A percentile compares a stretch with the other conserved stretches of the same genome.
Conservation (phyloP, 2,797 vertebrate species). For the Myotis daubentonii region DNA sequence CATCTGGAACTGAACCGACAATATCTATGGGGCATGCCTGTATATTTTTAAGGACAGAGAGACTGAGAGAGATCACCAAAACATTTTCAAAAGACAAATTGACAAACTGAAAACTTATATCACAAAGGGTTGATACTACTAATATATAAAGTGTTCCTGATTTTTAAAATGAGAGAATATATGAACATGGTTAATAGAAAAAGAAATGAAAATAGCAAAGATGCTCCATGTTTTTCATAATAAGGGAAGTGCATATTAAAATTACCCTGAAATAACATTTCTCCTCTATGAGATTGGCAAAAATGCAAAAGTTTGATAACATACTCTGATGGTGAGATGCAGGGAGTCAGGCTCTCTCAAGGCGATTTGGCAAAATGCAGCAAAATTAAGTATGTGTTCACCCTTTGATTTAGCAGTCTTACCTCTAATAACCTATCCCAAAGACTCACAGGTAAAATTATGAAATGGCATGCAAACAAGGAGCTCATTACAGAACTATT, state of each 20-base stretch:
- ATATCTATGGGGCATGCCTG: background rate
- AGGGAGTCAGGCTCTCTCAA: background rate
- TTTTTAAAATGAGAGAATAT: background rate
- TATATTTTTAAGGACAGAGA: background rate
- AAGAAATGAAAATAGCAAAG: slow-evolving; percentile 18
- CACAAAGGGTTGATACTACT: background rate
- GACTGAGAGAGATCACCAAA: background rate
- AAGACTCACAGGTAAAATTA: background rate
- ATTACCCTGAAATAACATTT: slow-evolving; percentile 20
- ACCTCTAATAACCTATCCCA: slow-evolving; percentile 45
- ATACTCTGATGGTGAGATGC: background rate
- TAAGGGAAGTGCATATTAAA: slow-evolving; percentile 55
- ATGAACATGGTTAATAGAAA: background rate
- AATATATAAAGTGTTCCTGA: background rate
- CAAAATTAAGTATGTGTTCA: background rate
- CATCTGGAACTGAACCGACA: background rate
- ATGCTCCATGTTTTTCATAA: background rate
- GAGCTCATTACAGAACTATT: background rate
- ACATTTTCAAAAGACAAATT: background rate
- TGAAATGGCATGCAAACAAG: background rate
- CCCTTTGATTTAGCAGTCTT: background rate
- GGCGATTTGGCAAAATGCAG: slow-evolving; percentile 10
- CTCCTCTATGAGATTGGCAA: slow-evolving; percentile 45
- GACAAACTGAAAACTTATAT: background rate
- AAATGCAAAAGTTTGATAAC: slow-evolving; percentile 27